Base-by-base conservation (phyloP, 2,797 vertebrate species). In the Diplodus sargus region DNA sequence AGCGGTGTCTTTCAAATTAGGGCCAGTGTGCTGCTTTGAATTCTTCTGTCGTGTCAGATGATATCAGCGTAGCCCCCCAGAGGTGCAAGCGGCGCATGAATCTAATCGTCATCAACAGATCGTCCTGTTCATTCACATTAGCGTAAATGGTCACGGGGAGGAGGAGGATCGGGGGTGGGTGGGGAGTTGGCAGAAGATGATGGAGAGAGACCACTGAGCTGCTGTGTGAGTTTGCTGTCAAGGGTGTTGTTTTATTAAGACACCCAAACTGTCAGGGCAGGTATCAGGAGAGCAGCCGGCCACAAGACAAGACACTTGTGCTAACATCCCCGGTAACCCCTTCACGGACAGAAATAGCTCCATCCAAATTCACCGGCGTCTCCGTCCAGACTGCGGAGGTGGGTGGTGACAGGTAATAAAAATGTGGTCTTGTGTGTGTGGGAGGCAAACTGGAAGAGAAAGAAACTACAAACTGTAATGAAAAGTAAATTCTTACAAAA, bases 231-330 rank as follows among this genome's bases (percentile, higher is more conserved):
- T 56, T 74, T 60, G 4, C 77, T 75, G 82, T 86, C 86, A 82
- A 61, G 81, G 84, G 45, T 90, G 85, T 79, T 83, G 87, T 91
- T 87, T 91, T 87, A 89, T 91, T 83, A 85, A 91, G 87, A 90
- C 64, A 57, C 73, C 61, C 49, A 79, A 88, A 85, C 60, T 91
- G 90, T 91, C 88, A 82, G 83, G 72, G 85, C 74, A 87, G 88
- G 74, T 70, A 88, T 71, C 87, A 74, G 82, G 83, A 84, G 82
- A 83, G 83, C 66, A 74, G 79, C 76, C 10, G 71, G 83, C 60
- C 87, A 73, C 75, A 77, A 62, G 81, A 76, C 87, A 85, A 60
- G 75, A 83, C 66, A 78, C 59, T 74, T 53, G 73, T 13, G n/a
- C 76, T 28, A 85, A 83, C 83, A 82, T 82, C 28, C 73, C 59